A percentile compares a stretch with the other conserved stretches of the same genome.
Evolutionary conservation across 2,113 vertebrate genomes (phyloP).

Genomic region (Gavialis gangeticus): DNA sequence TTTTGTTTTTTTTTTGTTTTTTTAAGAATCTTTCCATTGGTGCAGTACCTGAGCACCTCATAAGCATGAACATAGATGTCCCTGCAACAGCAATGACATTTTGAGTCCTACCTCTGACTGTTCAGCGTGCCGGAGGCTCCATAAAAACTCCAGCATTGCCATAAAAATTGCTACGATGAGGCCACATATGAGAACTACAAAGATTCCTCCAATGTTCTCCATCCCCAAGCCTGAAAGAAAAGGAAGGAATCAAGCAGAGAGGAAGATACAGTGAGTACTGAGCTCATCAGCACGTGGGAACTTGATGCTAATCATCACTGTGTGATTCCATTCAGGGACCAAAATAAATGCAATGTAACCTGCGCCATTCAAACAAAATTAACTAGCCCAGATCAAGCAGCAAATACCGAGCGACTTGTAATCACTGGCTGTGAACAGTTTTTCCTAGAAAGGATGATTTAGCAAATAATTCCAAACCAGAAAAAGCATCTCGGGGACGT

Average conservation of each 20-base stretch:
- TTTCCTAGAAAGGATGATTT: slow-evolving; percentile 60
- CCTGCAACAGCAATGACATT: background rate
- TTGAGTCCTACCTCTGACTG: slow-evolving; percentile 91
- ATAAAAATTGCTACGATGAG: slow-evolving; percentile 98
- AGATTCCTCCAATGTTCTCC: slow-evolving; percentile 99
- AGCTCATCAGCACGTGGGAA: background rate
- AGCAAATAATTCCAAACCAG: slow-evolving; percentile 55
- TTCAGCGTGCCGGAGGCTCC: slow-evolving; percentile 93
- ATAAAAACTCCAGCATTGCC: slow-evolving; percentile 98
- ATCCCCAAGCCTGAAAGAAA: slow-evolving; percentile 91
- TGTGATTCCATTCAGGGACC: background rate
- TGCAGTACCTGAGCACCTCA: background rate
- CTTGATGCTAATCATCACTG: background rate
- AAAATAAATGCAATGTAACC: background rate
- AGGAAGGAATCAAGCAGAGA: background rate
- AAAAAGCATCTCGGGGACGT: background rate
- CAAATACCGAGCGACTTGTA: slow-evolving; percentile 39
- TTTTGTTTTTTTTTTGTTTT: background rate
- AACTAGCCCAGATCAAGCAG: slow-evolving; percentile 4
- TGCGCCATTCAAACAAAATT: slow-evolving; percentile 44
- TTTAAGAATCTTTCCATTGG: background rate
- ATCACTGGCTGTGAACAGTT: slow-evolving; percentile 4
- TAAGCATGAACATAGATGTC: background rate
- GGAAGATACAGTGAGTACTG: background rate
- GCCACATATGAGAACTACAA: slow-evolving; percentile 98